Evolutionary conservation across 2,888 invertebrate genomes (phyloP).

Genomic region (Litoditis marina): DNA sequence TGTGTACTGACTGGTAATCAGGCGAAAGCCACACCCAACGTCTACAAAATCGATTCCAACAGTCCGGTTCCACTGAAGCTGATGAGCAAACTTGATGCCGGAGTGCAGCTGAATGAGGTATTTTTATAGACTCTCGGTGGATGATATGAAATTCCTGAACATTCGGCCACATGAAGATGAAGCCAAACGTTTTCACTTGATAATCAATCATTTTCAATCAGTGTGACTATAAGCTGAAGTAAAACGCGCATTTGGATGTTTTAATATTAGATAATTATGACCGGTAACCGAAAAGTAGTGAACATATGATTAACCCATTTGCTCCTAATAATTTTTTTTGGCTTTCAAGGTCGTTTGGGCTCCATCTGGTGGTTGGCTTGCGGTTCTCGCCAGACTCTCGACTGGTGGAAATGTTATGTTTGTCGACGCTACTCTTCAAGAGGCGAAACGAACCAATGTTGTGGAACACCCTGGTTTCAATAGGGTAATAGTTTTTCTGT

Average conservation of each 20-base stretch:
- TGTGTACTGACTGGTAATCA: constrained; percentile 83
- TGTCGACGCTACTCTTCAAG: constrained; percentile 53
- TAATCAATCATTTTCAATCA: too few species aligned
- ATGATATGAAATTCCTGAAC: constrained; percentile 63
- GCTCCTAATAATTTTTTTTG: too few species aligned
- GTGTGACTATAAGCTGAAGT: too few species aligned
- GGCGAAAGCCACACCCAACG: constrained; percentile 53
- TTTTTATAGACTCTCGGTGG: too few species aligned
- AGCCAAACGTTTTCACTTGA: too few species aligned
- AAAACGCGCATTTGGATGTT: too few species aligned
- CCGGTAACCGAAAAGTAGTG: too few species aligned
- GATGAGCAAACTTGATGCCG: constrained; percentile 55
- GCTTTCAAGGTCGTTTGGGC: constrained; percentile 67
- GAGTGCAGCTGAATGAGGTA: constrained; percentile 52
- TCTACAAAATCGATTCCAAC: constrained; percentile 54
- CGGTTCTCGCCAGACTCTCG: constrained; percentile 58
- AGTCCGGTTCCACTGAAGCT: constrained; percentile 49
- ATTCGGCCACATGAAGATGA: too few species aligned
- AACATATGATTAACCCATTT: too few species aligned
- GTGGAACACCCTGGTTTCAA: constrained; percentile 49
- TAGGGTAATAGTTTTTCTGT: constrained; percentile 19
- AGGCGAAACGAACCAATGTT: constrained; percentile 47
- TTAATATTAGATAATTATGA: too few species aligned
- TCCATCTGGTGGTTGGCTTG: constrained; percentile 68
- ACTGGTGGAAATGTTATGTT: constrained; percentile 56